Conservation (phyloP, 2,113 vertebrate species). For the Casuarius casuarius region DNA sequence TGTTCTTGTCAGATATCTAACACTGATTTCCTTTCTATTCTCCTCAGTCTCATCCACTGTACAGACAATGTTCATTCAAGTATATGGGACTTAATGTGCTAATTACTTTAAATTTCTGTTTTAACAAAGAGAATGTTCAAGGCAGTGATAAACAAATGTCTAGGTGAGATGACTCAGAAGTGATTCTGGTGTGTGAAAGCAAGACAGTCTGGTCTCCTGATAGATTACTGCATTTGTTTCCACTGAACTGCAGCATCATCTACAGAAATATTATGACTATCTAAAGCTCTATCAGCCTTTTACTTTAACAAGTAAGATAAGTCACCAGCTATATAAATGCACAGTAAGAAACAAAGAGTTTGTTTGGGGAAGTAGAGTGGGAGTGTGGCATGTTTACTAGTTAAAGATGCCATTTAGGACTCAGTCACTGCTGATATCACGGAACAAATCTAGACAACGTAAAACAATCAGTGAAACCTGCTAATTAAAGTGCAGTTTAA, state of each 20-base stretch:
- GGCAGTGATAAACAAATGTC: not conserved
- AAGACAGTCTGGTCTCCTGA: not conserved
- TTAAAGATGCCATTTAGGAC: not conserved
- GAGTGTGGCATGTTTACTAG: not conserved
- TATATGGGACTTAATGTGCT: not conserved
- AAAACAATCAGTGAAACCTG: not conserved
- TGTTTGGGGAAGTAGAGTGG: not conserved
- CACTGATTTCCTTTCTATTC: not conserved
- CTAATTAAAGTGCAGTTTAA: slow-evolving; percentile 22
- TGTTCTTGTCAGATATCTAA: not conserved
- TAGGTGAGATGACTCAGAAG: not conserved
- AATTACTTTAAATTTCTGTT: not conserved
- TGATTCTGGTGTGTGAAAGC: not conserved
- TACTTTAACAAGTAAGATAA: not conserved
- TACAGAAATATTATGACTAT: not conserved
- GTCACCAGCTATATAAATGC: not conserved
- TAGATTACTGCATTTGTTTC: not conserved
- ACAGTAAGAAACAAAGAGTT: not conserved
- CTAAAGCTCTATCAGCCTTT: not conserved
- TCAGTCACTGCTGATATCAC: not conserved
- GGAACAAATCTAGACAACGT: not conserved
- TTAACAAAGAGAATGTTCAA: not conserved
- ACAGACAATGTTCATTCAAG: not conserved
- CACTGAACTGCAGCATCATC: not conserved
- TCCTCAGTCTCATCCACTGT: not conserved